Percentiles rank a stretch among this genome's conserved stretches.
Evolutionary conservation across 2,797 vertebrate species (phyloP).

Genomic region (Loris lydekkerianus): DNA sequence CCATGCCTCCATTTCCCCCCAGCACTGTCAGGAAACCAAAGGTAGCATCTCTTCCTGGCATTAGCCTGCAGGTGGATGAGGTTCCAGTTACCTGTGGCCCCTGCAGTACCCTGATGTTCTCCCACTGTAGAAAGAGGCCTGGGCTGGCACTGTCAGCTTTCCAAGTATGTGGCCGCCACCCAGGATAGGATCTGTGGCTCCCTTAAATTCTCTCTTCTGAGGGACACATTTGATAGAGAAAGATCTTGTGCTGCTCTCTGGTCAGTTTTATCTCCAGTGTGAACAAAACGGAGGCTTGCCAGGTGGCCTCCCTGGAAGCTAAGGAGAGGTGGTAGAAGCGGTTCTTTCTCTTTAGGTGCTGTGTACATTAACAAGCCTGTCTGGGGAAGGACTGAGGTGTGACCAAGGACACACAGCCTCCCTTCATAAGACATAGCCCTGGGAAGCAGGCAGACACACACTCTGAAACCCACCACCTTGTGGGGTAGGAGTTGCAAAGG

Average conservation of each 20-base stretch:
- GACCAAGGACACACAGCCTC: not conserved
- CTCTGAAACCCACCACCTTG: not conserved
- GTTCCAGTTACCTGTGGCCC: no score
- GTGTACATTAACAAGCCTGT: not conserved
- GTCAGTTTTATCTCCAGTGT: not conserved
- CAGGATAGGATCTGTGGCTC: not conserved
- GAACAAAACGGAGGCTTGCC: not conserved
- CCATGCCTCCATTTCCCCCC: fast-evolving
- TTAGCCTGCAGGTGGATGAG: not conserved
- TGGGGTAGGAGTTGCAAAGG: not conserved
- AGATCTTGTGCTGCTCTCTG: not conserved
- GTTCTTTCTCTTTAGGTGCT: not conserved
- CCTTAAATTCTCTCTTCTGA: not conserved
- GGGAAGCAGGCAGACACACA: not conserved
- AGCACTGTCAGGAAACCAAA: not conserved
- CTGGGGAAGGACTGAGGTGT: not conserved
- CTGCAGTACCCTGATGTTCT: not conserved
- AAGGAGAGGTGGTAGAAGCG: not conserved
- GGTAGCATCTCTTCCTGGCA: not conserved
- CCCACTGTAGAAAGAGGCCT: not conserved
- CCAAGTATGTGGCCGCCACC: not conserved
- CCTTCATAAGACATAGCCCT: not conserved
- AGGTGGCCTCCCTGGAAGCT: not conserved
- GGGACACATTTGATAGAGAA: not conserved
- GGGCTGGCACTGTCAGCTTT: not conserved